phyloP scores from a whole-genome alignment of 1,140 invertebrate species.

The Liolophura sinensis region DNA sequence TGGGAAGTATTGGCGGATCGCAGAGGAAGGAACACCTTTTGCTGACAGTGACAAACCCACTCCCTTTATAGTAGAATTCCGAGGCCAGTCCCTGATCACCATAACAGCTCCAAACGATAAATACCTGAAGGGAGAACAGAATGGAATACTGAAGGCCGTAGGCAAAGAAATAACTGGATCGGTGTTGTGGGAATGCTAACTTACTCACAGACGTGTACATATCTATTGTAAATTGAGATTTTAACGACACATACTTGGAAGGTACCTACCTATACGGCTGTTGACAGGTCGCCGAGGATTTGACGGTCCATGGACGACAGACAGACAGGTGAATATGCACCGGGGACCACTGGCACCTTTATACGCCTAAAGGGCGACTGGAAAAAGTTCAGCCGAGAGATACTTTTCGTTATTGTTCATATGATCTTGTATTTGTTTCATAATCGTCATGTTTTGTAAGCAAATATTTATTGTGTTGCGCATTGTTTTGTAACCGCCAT shows the following conservation, averaged over 20 bases:
- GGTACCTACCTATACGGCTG: background rate
- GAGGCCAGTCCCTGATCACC: conserved; percentile 87
- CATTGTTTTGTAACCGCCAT: no score
- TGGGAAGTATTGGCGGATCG: conserved; percentile 78
- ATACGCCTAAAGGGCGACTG: no score
- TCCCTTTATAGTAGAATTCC: conserved; percentile 88
- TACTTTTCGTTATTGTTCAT: no score
- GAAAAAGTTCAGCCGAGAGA: no score
- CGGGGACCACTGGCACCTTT: background rate
- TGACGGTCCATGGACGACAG: background rate
- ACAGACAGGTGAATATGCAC: background rate
- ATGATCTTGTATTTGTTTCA: background rate
- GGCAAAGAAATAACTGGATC: conserved; percentile 65
- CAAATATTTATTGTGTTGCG: background rate
- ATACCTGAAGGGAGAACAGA: conserved; percentile 91
- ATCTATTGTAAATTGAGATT: background rate
- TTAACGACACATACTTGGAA: background rate
- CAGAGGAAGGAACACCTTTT: conserved; percentile 77
- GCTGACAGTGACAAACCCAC: conserved; percentile 85
- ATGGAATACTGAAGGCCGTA: conserved; percentile 85
- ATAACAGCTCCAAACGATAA: conserved; percentile 78
- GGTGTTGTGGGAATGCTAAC: conserved; percentile 52
- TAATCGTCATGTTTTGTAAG: background rate
- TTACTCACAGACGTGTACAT: background rate
- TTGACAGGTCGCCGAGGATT: background rate